phyloP scores from a whole-genome alignment of 1,140 invertebrate species.

The Alviniconcha marisindica region DNA sequence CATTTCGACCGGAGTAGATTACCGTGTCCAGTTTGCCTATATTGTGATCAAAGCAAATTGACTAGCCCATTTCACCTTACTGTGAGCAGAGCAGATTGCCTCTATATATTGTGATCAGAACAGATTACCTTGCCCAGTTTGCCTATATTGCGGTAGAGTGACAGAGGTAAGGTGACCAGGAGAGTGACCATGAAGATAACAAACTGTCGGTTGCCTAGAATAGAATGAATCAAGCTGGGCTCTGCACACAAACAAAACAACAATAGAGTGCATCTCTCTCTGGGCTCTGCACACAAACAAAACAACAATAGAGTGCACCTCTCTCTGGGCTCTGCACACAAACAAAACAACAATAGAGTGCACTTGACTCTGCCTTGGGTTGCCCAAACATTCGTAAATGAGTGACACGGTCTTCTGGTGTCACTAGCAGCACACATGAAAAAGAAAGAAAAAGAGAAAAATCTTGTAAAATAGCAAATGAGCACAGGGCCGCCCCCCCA shows the following conservation, averaged over 20 bases:
- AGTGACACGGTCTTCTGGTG: not conserved
- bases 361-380: constrained; percentile 18
- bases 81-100: no score
- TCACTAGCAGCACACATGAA: not conserved
- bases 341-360: constrained; percentile 32
- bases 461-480: no score
- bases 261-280: constrained; percentile 13
- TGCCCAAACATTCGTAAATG: not conserved
- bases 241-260: constrained; percentile 62
- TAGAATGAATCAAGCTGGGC: constrained; percentile 74
- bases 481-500: no score
- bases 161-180: constrained; percentile 87
- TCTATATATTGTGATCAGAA: no score
- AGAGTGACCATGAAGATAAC: constrained; percentile 87
- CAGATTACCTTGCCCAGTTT: constrained; percentile 86
- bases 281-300: constrained; percentile 63
- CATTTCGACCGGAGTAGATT: no score
- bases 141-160: constrained; percentile 88
- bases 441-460: not conserved
- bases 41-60: no score
- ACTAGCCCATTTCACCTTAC: no score
- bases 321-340: constrained; percentile 63
- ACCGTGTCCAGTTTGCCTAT: no score
- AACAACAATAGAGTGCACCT: constrained; percentile 23
- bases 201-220: constrained; percentile 84